Conservation (phyloP, 2,888 invertebrate species). For the Melanostoma mellinum region DNA sequence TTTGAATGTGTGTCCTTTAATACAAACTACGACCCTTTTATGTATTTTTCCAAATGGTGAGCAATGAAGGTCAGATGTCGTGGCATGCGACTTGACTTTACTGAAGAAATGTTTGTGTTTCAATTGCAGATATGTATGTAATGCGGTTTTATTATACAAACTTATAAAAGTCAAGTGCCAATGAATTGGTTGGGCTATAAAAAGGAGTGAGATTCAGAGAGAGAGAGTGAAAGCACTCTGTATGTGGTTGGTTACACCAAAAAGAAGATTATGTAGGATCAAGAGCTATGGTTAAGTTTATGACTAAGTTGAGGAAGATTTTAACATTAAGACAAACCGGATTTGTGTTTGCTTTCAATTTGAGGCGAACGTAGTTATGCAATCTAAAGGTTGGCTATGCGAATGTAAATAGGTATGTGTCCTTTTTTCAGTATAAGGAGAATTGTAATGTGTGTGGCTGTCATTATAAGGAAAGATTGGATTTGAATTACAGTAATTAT, state of each 20-base stretch:
- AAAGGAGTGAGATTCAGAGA: not conserved
- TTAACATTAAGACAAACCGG: conserved; percentile 37
- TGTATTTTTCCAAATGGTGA: not conserved
- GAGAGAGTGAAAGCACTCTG: conserved; percentile 2
- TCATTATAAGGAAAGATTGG: too few relatives aligned
- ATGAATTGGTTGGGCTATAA: conserved; percentile 43
- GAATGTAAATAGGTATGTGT: not conserved
- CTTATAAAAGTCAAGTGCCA: conserved; percentile 43
- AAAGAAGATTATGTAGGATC: conserved; percentile 61
- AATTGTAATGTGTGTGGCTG: too few relatives aligned
- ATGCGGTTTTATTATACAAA: conserved; percentile 28
- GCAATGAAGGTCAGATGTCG: conserved; percentile 47
- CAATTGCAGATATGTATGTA: not conserved
- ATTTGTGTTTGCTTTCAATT: conserved; percentile 51
- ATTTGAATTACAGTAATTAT: too few relatives aligned
- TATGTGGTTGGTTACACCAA: conserved; percentile 24
- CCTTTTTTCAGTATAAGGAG: not conserved
- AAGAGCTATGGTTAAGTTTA: conserved; percentile 56
- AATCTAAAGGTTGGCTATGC: conserved; percentile 9
- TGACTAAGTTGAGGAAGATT: conserved; percentile 43
- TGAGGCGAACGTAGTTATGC: conserved; percentile 7
- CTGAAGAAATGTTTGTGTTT: conserved; percentile 33
- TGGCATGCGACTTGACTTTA: conserved; percentile 29
- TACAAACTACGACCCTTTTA: conserved; percentile 1
- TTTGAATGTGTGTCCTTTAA: conserved; percentile 9